These are phyloP conservation scores for Plecturocebus donacophilus DNA, from an alignment of 2,113 vertebrate genomes.

Conservation along the genomic window DNA sequence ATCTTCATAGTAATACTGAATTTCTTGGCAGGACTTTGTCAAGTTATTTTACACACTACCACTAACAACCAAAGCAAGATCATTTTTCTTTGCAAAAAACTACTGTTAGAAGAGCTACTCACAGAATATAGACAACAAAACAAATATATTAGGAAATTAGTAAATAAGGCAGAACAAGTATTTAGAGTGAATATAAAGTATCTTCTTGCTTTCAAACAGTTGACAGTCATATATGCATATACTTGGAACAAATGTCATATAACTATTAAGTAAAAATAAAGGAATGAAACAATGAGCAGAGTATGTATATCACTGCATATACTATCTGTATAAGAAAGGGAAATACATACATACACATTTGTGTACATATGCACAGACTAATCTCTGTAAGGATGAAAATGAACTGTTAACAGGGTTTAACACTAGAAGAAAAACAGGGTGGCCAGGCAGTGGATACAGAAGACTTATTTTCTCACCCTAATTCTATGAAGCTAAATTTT, in stretches of 20 bases:
- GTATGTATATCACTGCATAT: not conserved
- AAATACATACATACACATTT: not conserved
- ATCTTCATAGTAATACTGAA: not conserved
- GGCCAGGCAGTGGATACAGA: not conserved
- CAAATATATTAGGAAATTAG: not conserved
- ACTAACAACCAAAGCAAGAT: not conserved
- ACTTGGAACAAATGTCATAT: not conserved
- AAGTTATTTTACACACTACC: not conserved
- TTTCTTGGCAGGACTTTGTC: not conserved
- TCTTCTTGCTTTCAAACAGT: not conserved
- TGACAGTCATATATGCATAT: not conserved
- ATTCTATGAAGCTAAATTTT: not conserved
- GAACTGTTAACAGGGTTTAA: not conserved
- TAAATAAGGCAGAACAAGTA: not conserved
- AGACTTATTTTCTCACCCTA: not conserved
- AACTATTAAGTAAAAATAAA: constrained; percentile 18
- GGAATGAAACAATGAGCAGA: not conserved
- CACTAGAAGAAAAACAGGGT: not conserved
- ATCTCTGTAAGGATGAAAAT: not conserved
- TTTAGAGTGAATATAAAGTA: not conserved
- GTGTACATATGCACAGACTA: not conserved
- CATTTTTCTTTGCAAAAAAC: not conserved
- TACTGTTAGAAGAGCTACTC: not conserved
- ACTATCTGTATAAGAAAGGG: not conserved
- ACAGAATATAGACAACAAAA: not conserved